Evolutionary conservation across 2,888 invertebrate species (phyloP), one percentile per base, ranked within the genome.

Genomic region (Cosmia trapezina): DNA sequence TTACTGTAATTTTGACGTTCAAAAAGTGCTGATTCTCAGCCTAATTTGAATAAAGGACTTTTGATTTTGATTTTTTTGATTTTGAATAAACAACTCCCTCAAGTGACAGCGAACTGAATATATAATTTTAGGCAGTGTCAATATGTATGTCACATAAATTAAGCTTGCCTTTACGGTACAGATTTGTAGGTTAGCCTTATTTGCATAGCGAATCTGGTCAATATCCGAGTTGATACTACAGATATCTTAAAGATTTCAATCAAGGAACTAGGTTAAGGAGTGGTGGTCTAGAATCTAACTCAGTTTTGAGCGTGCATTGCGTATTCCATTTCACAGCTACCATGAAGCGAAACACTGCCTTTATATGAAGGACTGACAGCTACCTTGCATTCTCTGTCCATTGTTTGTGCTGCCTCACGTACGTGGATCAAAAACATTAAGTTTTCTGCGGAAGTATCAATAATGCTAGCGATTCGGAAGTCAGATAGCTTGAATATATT

Each of bases 401-500:
- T 84, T 83, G 84, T 84, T 83, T 72, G 41, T 53, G 54, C 62
- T 45, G 60, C 61, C 22, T 53, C 47, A 47, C 67, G 65, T 59
- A 62, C 62, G 54, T 65, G 63, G 33, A 67, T 75, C 62, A 76
- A 51, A 76, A 86, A 74, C 69, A 76, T 80, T 47, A 81, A 76
- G 75, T 83, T 56, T 63, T 73, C 77, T 81, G 73, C 88, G 90
- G 91, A 92, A 91, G 89, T 90, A 90, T 88, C 89, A 87, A 86
- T 86, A 87, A 84, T 89, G 88, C 84, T 82, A 86, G 82, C 70
- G 87, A 86, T 89, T 92, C 91, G 92, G 93, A 93, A 93, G 91
- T 91, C 80, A 82, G 88, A 89, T 89, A 88, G 84, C 83, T 81
- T 70, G 76, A 87, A 86, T 86, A 83, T 81, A 86, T 87, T 88